Base-by-base conservation (phyloP, 1,140 invertebrate species). In the Zaprionus ornatus region DNA sequence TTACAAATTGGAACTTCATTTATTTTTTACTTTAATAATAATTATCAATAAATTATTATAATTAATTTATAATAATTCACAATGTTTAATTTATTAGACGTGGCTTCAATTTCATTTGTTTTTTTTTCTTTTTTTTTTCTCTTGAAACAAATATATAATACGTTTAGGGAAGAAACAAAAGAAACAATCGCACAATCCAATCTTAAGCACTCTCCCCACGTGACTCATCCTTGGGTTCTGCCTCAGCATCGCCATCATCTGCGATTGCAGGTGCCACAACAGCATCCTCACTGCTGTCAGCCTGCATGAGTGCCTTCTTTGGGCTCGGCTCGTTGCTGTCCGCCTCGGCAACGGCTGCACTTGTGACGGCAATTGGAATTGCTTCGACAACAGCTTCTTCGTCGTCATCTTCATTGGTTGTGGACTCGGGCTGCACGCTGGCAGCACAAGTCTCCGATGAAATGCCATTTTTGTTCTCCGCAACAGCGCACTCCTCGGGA, bases 31-130 rank as follows among this genome's bases (percentile, higher is more conserved):
- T 81, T 81, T 85, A 85, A 81, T 90, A 77, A 79, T 88, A 85
- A 90, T 84, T 84, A 88, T 90, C 81, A 88, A 84, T 88, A 88
- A 88, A 90, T 88, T 88, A 86, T 86, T 86, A 88, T 88, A 88
- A 85, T 84, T 88, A 82, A 79, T 90, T 79, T 85, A 90, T 90
- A 90, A 88, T 88, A 90, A 90, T 77, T 77, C 76, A 82, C 69
- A 60, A 69, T 79, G 56, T 21, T 84, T 12, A 74, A 72, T 42
- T 78, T 85, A 68, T 52, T 74, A 67, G 65, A 77, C 69, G 54
- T 69, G 27, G 65, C 61, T 68, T 52, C 23, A 48, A 21, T 61
- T 65, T 68, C 50, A 37, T 27, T 52, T 37, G 13, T 57, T 54
- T 23, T 71, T 12, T 61, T 55, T 69, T 25, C 42, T 67, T 25